Evolutionary conservation across 2,888 invertebrate species (phyloP), one percentile per base, ranked within the genome.

Genomic region (Nesidiocoris tenuis): DNA sequence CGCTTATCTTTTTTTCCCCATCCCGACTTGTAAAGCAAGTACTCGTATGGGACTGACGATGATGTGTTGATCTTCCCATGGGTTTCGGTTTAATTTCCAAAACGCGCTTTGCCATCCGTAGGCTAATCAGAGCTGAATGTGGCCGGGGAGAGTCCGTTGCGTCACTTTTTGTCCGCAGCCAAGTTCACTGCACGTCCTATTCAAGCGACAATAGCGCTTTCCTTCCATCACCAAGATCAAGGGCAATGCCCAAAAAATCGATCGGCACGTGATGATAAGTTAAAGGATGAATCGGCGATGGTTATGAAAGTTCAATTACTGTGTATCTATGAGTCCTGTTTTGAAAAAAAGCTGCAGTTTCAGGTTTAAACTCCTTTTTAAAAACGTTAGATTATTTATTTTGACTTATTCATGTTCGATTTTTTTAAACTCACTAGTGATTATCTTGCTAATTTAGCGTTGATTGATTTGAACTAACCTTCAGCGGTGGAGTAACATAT

Each of bases 111-210:
- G 39, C 39, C 39, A 39, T 39, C 39, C 39, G 39, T 39, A 39
- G 39, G 39, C 39, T 39, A 39, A 39, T 39, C 39, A 39, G 39
- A 39, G 39, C 39, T 39, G 39, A 39, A 39, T 39, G 39, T 39
- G 39, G 12, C 12, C 39, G 39, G 39, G 39, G 12, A 39, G 39
- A 39, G 39, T 16, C 1, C 57, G 70, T 70, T 70, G 70, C 70
- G 70, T 70, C 70, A 70, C 17, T 24, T 57, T 55, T 59, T 25
- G 22, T 17, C 17, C 24, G 12, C 19, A 57, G 59, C 23, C 59
- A 70, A 70, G 70, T 70, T 70, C 70, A 70, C 59, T 61, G 70
- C 57, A 70, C 70, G 61, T 55, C 67, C 67, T 54, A 3, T 7
- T 7, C 54, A 3, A n/a, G 55, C 12, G 59, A 70, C 70, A 70